Evolutionary conservation across 2,113 vertebrate genomes (phyloP).

Genomic region (Cyanoderma ruficeps): DNA sequence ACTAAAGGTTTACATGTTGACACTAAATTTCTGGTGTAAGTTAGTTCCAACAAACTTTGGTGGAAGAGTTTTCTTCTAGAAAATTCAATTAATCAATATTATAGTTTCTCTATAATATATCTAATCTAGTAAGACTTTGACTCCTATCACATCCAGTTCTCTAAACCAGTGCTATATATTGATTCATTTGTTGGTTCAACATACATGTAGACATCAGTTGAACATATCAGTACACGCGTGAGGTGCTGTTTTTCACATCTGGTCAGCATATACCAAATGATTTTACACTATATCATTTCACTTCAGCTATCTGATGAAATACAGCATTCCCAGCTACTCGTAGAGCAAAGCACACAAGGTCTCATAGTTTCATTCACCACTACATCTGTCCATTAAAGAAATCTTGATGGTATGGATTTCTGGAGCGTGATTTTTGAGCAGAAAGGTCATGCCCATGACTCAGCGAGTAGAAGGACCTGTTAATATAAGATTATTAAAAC

Average conservation of each 20-base stretch:
- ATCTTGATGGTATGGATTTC: background rate
- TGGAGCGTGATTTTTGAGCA: background rate
- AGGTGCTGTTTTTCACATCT: background rate
- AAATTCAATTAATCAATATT: background rate
- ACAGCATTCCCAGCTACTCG: background rate
- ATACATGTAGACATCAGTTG: background rate
- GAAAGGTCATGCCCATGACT: background rate
- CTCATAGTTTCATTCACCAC: background rate
- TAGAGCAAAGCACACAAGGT: background rate
- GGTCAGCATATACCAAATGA: background rate
- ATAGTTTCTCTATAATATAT: background rate
- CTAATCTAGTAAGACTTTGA: background rate
- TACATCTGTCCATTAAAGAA: background rate
- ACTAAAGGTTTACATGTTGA: no score
- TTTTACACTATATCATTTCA: background rate
- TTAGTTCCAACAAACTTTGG: background rate
- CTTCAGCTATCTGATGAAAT: background rate
- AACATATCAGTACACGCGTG: fast-evolving
- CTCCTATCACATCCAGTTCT: background rate
- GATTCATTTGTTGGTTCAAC: background rate
- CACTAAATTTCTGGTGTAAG: background rate
- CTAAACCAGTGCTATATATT: background rate
- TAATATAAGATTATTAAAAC: background rate
- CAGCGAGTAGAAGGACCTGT: background rate
- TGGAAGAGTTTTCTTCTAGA: background rate